Conservation (phyloP, 2,888 invertebrate species). For the Eledona agricola region DNA sequence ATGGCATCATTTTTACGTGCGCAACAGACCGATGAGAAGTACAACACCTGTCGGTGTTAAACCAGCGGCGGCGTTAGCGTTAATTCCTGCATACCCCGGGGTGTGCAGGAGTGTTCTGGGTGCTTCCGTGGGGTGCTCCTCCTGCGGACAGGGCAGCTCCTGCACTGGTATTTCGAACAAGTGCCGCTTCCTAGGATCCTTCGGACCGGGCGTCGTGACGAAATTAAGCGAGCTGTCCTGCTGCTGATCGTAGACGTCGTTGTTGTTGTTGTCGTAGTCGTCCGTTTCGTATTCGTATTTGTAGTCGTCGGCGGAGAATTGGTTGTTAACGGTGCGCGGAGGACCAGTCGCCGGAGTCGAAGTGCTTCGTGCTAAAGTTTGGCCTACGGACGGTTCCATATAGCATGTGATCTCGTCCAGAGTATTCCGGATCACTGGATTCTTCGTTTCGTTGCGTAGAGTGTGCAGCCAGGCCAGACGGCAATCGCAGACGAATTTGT, state of each 20-base stretch:
- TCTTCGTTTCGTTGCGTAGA: slow-evolving; percentile 78
- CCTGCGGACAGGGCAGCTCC: slow-evolving; percentile 60
- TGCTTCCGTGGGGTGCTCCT: slow-evolving; percentile 54
- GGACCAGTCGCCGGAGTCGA: slow-evolving; percentile 29
- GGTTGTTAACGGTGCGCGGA: slow-evolving; percentile 26
- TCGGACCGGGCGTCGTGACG: slow-evolving; percentile 40
- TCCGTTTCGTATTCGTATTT: slow-evolving; percentile 41
- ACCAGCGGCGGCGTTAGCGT: slow-evolving; percentile 36
- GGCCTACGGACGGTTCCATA: slow-evolving; percentile 65
- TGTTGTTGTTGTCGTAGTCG: slow-evolving; percentile 46
- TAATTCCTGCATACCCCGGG: slow-evolving; percentile 50
- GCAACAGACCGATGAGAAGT: slow-evolving; percentile 36
- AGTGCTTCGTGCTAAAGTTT: slow-evolving; percentile 30
- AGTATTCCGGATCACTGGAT: slow-evolving; percentile 72
- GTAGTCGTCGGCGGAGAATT: slow-evolving; percentile 38
- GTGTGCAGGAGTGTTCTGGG: slow-evolving; percentile 52
- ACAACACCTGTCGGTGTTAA: slow-evolving; percentile 15
- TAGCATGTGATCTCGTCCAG: slow-evolving; percentile 78
- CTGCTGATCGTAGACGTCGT: slow-evolving; percentile 48
- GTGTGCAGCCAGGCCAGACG: slow-evolving; percentile 82
- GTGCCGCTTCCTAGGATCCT: slow-evolving; percentile 48
- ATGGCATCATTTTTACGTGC: slow-evolving; percentile 30
- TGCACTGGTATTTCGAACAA: slow-evolving; percentile 53
- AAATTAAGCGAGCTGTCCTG: slow-evolving; percentile 47
- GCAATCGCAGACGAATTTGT: slow-evolving; percentile 85